Evolutionary conservation across 2,797 vertebrate species (phyloP).

Genomic region (Pteronotus mesoamericanus): DNA sequence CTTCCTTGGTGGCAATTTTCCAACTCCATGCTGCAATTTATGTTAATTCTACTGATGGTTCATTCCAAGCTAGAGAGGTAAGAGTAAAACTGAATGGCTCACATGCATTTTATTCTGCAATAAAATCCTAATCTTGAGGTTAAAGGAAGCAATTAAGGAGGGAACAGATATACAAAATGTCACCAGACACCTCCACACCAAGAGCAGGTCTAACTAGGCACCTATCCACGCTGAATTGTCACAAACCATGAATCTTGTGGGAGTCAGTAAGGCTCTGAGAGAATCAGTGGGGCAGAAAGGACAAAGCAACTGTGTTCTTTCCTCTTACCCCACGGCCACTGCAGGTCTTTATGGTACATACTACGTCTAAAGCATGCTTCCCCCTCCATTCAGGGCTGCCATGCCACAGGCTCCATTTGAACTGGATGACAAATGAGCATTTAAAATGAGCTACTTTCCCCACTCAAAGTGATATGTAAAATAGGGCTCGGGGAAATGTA

Average conservation of each 20-base stretch:
- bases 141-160: slow-evolving; percentile 61
- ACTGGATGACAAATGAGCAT: background rate
- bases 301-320: background rate
- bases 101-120: slow-evolving; percentile 57
- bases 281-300: background rate
- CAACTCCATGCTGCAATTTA: slow-evolving; percentile 57
- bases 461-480: background rate
- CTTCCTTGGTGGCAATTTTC: slow-evolving; percentile 58
- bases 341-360: background rate
- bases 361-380: background rate
- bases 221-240: background rate
- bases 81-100: slow-evolving; percentile 54
- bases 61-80: slow-evolving; percentile 57
- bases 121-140: slow-evolving; percentile 60
- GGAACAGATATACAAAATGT: slow-evolving; percentile 18
- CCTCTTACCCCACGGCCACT: background rate
- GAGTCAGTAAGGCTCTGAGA: background rate
- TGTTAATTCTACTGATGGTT: slow-evolving; percentile 60
- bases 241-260: background rate
- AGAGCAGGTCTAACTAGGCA: slow-evolving; percentile 28
- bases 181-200: slow-evolving; percentile 31
- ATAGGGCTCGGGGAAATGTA: background rate
- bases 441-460: background rate
- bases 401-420: background rate
- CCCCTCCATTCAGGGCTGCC: background rate